Percentiles rank a stretch among this genome's conserved stretches.
Conservation (phyloP, 2,113 vertebrate genomes). For the Triplophysa tibetana region DNA sequence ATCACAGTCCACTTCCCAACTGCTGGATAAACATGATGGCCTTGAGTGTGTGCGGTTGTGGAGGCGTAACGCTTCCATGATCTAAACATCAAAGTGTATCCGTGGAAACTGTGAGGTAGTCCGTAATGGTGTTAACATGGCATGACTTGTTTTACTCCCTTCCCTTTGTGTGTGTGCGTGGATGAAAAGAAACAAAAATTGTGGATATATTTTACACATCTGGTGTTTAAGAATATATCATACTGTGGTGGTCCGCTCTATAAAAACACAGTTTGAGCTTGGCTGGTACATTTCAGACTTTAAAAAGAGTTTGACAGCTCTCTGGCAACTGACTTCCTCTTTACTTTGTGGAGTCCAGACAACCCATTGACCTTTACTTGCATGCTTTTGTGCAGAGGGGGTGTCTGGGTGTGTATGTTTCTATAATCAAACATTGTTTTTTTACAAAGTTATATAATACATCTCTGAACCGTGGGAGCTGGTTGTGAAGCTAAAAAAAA, state of each 20-base stretch:
- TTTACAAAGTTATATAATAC: conserved; percentile 5
- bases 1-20: conserved; percentile 39
- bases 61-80: conserved; percentile 31
- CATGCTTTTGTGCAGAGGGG: conserved; percentile 11
- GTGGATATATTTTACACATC: conserved; percentile 12
- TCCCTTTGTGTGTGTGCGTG: background rate
- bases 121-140: conserved; percentile 27
- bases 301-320: conserved; percentile 40
- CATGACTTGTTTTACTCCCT: conserved; percentile 28
- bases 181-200: conserved; percentile 4
- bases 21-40: conserved; percentile 37
- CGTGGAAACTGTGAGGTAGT: conserved; percentile 36
- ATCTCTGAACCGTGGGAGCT: background rate
- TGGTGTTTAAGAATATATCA: conserved; percentile 26
- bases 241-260: conserved; percentile 4
- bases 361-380: conserved; percentile 23
- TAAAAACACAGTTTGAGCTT: conserved; percentile 22
- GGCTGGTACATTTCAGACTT: background rate
- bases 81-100: conserved; percentile 39
- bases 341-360: conserved; percentile 33
- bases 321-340: conserved; percentile 40
- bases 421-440: background rate
- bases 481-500: background rate
- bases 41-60: conserved; percentile 35
- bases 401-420: background rate